phyloP scores from a whole-genome alignment of 2,113 vertebrate genomes.

The Micronycteris hirsuta region DNA sequence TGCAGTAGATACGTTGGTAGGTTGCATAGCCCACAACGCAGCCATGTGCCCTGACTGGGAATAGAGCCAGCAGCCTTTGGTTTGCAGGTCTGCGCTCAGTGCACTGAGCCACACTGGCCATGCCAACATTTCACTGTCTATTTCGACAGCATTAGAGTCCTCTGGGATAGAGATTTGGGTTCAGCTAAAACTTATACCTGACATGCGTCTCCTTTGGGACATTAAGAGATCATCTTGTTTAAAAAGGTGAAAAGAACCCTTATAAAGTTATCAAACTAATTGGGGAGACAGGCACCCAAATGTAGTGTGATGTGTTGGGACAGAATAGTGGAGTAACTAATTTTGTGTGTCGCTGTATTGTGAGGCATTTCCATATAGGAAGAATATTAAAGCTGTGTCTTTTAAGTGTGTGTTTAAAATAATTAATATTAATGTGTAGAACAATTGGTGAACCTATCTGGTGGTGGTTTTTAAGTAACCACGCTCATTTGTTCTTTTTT shows the following conservation, averaged over 20 bases:
- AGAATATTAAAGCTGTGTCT: neutral
- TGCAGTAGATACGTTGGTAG: too few relatives aligned
- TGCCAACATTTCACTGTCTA: neutral
- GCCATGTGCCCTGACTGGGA: too few relatives aligned
- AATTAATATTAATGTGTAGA: neutral
- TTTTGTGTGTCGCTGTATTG: neutral
- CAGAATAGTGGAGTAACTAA: neutral
- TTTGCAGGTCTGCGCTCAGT: too few relatives aligned
- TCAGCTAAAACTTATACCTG: neutral
- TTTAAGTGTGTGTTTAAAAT: neutral
- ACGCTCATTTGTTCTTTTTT: neutral
- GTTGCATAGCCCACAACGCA: too few relatives aligned
- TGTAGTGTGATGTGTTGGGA: neutral
- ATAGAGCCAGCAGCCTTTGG: too few relatives aligned
- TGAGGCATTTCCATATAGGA: neutral
- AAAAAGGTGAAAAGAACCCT: neutral
- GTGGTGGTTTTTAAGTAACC: neutral
- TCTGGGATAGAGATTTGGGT: neutral
- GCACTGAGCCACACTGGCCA: too few relatives aligned
- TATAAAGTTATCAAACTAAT: neutral
- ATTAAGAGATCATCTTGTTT: neutral
- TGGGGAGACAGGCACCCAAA: neutral
- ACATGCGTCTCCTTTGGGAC: neutral
- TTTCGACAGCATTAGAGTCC: neutral
- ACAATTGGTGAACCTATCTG: neutral